Conservation (phyloP, 2,113 vertebrate species). For the Scatophagus argus region DNA sequence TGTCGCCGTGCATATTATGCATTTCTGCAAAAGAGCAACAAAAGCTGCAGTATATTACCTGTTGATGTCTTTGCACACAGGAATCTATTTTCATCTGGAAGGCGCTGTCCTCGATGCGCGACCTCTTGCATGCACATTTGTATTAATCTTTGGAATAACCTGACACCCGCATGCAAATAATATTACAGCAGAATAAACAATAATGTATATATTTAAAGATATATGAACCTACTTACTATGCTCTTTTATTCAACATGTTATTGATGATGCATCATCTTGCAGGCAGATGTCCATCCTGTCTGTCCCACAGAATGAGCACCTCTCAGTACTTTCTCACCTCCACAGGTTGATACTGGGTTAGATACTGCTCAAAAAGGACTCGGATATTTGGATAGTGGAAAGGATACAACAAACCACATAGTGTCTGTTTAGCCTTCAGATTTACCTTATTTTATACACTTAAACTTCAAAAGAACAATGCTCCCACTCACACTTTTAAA, state of each 20-base stretch:
- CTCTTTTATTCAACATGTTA: not conserved
- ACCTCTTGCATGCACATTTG: not conserved
- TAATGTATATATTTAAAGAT: not conserved
- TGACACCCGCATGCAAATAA: too few relatives aligned
- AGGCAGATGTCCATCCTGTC: not conserved
- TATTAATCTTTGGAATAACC: not conserved
- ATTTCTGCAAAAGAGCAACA: conserved; percentile 21
- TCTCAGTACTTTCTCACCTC: not conserved
- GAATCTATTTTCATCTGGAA: not conserved
- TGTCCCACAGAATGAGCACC: not conserved
- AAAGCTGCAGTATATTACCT: not conserved
- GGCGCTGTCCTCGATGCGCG: not conserved
- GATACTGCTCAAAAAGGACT: not conserved
- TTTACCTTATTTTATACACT: not conserved
- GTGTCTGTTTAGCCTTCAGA: not conserved
- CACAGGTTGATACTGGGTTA: not conserved
- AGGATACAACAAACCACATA: not conserved
- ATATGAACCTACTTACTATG: not conserved
- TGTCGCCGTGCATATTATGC: not conserved
- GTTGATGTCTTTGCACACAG: not conserved
- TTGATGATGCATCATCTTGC: not conserved
- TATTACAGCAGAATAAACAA: not conserved
- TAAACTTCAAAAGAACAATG: not conserved
- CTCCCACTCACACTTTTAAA: too few relatives aligned
- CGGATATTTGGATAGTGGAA: too few relatives aligned